Evolutionary conservation across 2,797 vertebrate species (phyloP).

Genomic region (Falco peregrinus): DNA sequence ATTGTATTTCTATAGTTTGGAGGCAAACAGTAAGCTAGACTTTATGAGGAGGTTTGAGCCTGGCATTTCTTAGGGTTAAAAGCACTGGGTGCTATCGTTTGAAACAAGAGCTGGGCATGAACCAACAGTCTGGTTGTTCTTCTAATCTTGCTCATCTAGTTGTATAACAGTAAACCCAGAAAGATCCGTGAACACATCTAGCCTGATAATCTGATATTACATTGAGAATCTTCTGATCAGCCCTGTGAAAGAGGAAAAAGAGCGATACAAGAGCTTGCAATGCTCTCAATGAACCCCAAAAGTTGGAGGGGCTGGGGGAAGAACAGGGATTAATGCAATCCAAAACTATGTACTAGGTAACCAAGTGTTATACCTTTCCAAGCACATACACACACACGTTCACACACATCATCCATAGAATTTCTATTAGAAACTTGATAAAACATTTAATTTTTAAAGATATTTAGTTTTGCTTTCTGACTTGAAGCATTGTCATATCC

Average conservation of each 20-base stretch:
- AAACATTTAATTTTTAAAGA: neutral
- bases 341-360: neutral
- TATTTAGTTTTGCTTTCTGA: neutral
- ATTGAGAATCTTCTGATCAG: neutral
- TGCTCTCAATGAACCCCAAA: neutral
- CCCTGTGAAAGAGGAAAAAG: neutral
- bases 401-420: neutral
- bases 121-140: neutral
- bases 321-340: neutral
- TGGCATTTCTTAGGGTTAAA: neutral
- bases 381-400: neutral
- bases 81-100: neutral
- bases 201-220: neutral
- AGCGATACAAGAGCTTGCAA: neutral
- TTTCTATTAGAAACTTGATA: neutral
- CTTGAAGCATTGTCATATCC: neutral
- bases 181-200: neutral
- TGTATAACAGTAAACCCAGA: neutral
- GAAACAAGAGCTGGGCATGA: neutral
- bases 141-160: accelerated
- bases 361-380: neutral
- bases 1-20: neutral
- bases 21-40: neutral
- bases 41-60: neutral
- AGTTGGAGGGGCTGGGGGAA: no score